A percentile compares a stretch with the other conserved stretches of the same genome.
These are phyloP conservation scores for Calameuta pallipes DNA, from an alignment of 2,888 invertebrate genomes.

Conservation along the genomic window DNA sequence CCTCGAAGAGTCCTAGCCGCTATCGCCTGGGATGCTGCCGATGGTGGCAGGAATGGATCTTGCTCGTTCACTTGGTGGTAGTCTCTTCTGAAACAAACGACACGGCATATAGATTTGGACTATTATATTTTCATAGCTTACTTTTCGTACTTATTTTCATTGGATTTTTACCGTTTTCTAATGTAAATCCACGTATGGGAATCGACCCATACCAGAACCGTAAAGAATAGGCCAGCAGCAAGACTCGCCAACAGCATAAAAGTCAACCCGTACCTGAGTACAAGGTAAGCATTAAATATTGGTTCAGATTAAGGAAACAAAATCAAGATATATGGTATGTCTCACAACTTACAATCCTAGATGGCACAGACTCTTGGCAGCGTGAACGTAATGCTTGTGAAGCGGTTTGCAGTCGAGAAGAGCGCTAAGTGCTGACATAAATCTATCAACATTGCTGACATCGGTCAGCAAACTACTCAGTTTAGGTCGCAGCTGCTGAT, in stretches of 20 bases:
- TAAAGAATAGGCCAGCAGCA: conserved; percentile 88
- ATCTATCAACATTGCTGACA: conserved; percentile 80
- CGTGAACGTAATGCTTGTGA: conserved; percentile 84
- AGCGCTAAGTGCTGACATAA: conserved; percentile 74
- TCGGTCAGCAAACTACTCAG: conserved; percentile 82
- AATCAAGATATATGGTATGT: background rate
- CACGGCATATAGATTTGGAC: background rate
- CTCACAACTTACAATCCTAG: conserved; percentile 74
- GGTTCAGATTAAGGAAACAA: background rate
- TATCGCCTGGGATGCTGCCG: conserved; percentile 71
- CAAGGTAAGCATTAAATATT: background rate
- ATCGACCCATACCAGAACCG: conserved; percentile 92
- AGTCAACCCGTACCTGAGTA: conserved; percentile 74
- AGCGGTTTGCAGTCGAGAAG: conserved; percentile 86
- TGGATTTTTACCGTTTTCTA: conserved; percentile 79
- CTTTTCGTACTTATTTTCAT: background rate
- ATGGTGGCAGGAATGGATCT: conserved; percentile 80
- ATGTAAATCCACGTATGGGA: conserved; percentile 98
- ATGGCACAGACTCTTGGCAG: conserved; percentile 85
- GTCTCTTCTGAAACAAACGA: conserved; percentile 72
- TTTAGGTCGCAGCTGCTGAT: conserved; percentile 74
- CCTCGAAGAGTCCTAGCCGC: conserved; percentile 75
- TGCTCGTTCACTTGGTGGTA: conserved; percentile 88
- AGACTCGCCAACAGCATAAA: conserved; percentile 89
- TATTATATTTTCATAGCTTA: background rate